A percentile compares a stretch with the other conserved stretches of the same genome.
Evolutionary conservation across 37 sponge, comb jelly and placozoan species (phyloP).

Genomic region (Axinella damicornis): DNA sequence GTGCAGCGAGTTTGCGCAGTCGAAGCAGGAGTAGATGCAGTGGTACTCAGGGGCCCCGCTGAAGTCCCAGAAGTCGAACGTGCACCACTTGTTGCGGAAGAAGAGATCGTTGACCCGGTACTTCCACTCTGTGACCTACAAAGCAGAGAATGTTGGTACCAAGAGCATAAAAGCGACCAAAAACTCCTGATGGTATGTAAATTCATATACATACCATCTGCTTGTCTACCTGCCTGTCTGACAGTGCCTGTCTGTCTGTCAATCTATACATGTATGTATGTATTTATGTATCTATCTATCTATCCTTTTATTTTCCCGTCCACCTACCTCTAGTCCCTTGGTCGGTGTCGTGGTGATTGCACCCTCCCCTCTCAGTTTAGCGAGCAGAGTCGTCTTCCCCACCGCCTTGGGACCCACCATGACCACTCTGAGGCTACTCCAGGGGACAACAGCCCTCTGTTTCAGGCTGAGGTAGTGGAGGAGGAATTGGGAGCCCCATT

Average conservation of each 20-base stretch:
- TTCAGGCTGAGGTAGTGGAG: conserved; percentile 42
- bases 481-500: conserved; percentile 31
- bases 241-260: too few relatives aligned
- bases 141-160: too few relatives aligned
- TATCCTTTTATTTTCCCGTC: too few relatives aligned
- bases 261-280: neutral
- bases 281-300: too few relatives aligned
- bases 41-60: conserved; percentile 33
- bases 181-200: too few relatives aligned
- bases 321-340: conserved; percentile 57
- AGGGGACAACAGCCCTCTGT: neutral
- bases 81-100: conserved; percentile 31
- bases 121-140: conserved; percentile 57
- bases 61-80: conserved; percentile 80
- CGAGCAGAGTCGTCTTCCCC: conserved; percentile 60
- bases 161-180: too few relatives aligned
- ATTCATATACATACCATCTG: too few relatives aligned
- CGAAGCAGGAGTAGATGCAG: conserved; percentile 57
- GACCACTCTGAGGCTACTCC: conserved; percentile 55
- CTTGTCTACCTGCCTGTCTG: too few relatives aligned
- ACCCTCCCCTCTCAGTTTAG: conserved; percentile 34
- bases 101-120: conserved; percentile 32
- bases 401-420: conserved; percentile 56
- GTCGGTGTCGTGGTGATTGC: neutral
- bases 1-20: conserved; percentile 55